These are phyloP conservation scores for Percopsis omiscomaycus DNA, from an alignment of 2,797 vertebrate species.

Conservation along the genomic window DNA sequence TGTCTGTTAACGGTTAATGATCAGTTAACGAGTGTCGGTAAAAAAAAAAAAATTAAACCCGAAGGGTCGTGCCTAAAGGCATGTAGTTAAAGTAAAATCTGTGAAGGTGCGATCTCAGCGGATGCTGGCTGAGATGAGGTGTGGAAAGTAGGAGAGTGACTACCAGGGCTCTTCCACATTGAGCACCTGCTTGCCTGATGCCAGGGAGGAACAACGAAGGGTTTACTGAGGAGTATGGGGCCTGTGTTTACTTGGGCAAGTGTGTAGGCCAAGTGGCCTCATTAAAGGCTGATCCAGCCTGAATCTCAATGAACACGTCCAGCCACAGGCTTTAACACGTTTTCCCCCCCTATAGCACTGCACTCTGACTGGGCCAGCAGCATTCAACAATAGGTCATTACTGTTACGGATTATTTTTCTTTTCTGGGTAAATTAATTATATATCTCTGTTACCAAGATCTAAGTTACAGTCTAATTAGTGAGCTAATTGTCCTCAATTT, in stretches of 20 bases:
- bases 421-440: neutral
- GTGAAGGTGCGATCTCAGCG: slow-evolving; percentile 36
- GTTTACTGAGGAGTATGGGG: neutral
- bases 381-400: neutral
- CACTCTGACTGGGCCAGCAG: neutral
- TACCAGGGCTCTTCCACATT: slow-evolving; percentile 53
- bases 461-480: neutral
- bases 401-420: neutral
- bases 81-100: slow-evolving; percentile 20
- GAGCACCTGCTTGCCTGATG: slow-evolving; percentile 65
- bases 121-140: slow-evolving; percentile 31
- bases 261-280: slow-evolving; percentile 52
- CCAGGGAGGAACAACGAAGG: slow-evolving; percentile 32
- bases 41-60: too few relatives aligned
- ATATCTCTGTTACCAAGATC: neutral
- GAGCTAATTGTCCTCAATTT: neutral
- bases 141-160: slow-evolving; percentile 19
- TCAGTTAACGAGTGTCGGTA: too few relatives aligned
- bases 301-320: slow-evolving; percentile 63
- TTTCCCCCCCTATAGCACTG: neutral
- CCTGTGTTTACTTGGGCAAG: slow-evolving; percentile 56
- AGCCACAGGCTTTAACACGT: slow-evolving; percentile 28
- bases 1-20: too few relatives aligned
- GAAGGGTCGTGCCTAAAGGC: too few relatives aligned
- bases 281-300: slow-evolving; percentile 46